Percentiles rank a stretch among this genome's conserved stretches.
These are phyloP conservation scores for Lytechinus pictus DNA, from an alignment of 35 echinoderm and acorn worm genomes.

Conservation along the genomic window DNA sequence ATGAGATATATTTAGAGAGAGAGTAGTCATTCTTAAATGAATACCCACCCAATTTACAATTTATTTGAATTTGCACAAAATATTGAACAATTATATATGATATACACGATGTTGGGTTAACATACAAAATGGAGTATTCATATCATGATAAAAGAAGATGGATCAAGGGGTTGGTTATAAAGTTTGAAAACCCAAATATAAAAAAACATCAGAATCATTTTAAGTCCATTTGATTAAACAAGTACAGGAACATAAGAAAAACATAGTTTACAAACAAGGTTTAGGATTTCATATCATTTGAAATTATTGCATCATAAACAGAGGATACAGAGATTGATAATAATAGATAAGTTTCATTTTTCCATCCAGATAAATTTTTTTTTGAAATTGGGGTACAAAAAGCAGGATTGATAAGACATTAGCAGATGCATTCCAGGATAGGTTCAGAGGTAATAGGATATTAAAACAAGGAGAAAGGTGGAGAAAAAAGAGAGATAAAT, in stretches of 20 bases:
- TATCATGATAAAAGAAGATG: background rate
- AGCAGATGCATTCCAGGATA: background rate
- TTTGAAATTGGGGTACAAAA: background rate
- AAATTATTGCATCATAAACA: background rate
- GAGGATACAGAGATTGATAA: background rate
- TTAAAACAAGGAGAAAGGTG: slow-evolving; percentile 1
- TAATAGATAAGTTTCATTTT: background rate
- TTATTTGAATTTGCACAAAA: background rate
- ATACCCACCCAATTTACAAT: background rate
- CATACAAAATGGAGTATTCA: background rate
- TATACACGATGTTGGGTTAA: background rate
- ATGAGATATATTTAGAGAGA: background rate
- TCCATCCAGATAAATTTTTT: background rate
- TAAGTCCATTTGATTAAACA: background rate
- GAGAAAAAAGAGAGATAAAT: slow-evolving; percentile 1
- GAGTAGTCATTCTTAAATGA: background rate
- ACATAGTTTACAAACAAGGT: background rate
- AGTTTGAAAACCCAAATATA: background rate
- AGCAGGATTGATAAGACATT: slow-evolving; percentile 11
- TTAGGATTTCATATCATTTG: background rate
- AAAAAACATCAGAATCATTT: background rate
- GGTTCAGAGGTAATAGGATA: background rate
- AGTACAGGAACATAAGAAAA: background rate
- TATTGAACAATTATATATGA: background rate
- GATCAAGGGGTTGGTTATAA: background rate